Evolutionary conservation across 1,140 invertebrate genomes (phyloP), one percentile per base, ranked within the genome.

Genomic region (Drosophila obscura): DNA sequence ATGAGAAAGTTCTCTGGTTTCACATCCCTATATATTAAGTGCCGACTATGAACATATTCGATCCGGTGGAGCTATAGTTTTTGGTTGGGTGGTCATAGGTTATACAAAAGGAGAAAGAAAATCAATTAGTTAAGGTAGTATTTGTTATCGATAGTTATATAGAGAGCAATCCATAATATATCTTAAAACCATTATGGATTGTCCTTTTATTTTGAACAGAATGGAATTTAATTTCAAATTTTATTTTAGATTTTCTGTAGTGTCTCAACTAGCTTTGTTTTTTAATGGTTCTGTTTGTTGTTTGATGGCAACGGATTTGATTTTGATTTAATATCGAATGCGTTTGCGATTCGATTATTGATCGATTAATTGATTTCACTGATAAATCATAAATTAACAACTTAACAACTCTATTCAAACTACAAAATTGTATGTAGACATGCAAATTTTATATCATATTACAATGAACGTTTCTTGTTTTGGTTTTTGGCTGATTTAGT

Each of bases 1-100:
- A 99, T 99, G 92, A 99, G 96, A 94, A 99, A 99, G 94, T 99
- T 99, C 94, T 99, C 99, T 83, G 99, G 99, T 93, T 99, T 99
- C 50, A 99, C 97, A 94, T 99, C 99, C 91, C 99, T 95, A 94
- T 99, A 99, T 93, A 99, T 99, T 92, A 99, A 95, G 94, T 99
- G 98, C 93, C 99, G 97, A 92, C 97, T 97, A 94, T 99, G 99
- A 92, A 99, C 98, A 94, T 98, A 99, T 94, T 99, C 98, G 95
- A 99, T 99, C 94, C 98, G 96, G 94, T 97, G 96, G 92, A 98
- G 94, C 96, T 97, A 93, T 55, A 48, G 19, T 43, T 44, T 52
- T 62, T 26, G 24, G 6, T 13, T 39, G 3, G 35, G 11, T 13
- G 35, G 11, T 39, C 4, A 1, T 5, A 13, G 11, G 35, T 35